Percentiles rank a stretch among this genome's conserved stretches.
Conservation (phyloP, 2,888 invertebrate genomes). For the Diogma glabrata region DNA sequence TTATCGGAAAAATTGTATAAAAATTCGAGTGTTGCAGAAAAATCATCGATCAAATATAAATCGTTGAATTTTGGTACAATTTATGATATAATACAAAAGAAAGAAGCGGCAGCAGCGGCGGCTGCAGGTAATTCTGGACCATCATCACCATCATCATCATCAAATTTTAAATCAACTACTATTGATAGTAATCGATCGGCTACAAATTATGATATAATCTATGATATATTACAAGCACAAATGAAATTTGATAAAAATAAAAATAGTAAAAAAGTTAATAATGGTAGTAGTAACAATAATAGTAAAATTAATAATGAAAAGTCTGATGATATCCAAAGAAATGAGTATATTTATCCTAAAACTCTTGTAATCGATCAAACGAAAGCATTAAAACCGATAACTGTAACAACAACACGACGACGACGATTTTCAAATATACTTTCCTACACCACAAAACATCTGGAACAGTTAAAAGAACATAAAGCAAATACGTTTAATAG, state of each 20-base stretch:
- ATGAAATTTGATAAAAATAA: constrained; percentile 11
- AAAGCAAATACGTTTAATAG: neutral
- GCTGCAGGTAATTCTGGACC: constrained; percentile 7
- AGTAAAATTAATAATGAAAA: constrained; percentile 16
- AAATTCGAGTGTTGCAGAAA: constrained; percentile 13
- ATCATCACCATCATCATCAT: constrained; percentile 11
- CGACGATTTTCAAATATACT: constrained; percentile 35
- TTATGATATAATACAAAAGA: constrained; percentile 35
- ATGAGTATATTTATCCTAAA: constrained; percentile 7
- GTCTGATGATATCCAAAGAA: constrained; percentile 9
- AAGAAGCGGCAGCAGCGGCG: constrained; percentile 17
- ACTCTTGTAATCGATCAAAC: no score
- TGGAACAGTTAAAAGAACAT: constrained; percentile 4
- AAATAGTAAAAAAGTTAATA: neutral
- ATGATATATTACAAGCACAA: constrained; percentile 32
- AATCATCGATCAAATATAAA: constrained; percentile 15
- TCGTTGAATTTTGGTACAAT: constrained; percentile 28
- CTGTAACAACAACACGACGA: constrained; percentile 25
- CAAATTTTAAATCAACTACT: constrained; percentile 5
- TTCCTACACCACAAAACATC: constrained; percentile 24
- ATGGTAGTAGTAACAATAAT: constrained; percentile 3
- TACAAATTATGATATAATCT: constrained; percentile 32
- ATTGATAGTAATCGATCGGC: constrained; percentile 26
- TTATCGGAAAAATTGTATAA: constrained; percentile 28
- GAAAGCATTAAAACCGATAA: neutral